Conservation (phyloP, 2,797 vertebrate species). For the Balearica regulorum region DNA sequence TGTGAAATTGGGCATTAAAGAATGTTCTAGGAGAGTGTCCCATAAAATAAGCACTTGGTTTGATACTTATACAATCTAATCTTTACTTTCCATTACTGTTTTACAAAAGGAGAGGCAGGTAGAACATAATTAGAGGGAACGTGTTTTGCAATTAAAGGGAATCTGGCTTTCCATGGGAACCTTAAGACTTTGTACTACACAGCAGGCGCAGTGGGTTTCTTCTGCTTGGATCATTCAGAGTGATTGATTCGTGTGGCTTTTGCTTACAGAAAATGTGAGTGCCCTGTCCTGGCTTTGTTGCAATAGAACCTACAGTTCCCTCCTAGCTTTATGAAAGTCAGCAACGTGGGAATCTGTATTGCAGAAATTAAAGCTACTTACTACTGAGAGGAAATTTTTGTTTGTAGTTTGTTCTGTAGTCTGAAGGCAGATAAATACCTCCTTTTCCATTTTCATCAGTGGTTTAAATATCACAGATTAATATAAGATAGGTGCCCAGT, state of each 20-base stretch:
- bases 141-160: neutral
- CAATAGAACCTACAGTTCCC: neutral
- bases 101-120: neutral
- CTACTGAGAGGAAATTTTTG: neutral
- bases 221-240: neutral
- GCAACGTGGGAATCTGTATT: neutral
- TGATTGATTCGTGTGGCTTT: neutral
- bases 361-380: neutral
- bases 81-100: neutral
- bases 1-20: neutral
- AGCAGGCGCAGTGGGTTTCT: neutral
- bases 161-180: neutral
- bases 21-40: neutral
- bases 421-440: neutral
- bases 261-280: neutral
- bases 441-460: neutral
- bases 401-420: neutral
- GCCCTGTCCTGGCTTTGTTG: neutral
- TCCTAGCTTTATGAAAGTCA: neutral
- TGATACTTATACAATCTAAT: neutral
- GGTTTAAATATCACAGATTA: conserved; percentile 26
- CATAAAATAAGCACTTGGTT: neutral
- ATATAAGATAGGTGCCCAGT: conserved; percentile 69
- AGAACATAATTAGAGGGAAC: neutral
- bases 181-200: neutral